Evolutionary conservation across 2,888 invertebrate genomes (phyloP).

Genomic region (Ariolimax columbianus): DNA sequence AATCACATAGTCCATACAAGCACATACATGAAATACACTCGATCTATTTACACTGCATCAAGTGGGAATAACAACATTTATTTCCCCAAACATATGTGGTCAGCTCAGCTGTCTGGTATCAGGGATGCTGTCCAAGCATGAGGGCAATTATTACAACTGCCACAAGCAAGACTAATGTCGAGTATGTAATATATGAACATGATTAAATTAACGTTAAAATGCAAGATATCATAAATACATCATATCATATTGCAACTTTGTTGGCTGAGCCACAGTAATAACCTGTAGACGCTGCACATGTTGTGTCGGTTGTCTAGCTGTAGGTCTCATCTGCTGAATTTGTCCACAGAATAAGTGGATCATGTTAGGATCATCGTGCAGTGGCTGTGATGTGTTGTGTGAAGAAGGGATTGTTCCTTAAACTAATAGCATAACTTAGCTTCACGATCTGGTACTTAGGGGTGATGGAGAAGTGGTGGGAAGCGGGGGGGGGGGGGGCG

Average conservation of each 20-base stretch:
- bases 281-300: too few species aligned
- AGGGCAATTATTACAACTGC: neutral
- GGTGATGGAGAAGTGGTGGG: too few species aligned
- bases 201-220: neutral
- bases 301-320: too few species aligned
- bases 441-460: too few species aligned
- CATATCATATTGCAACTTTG: neutral
- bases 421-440: too few species aligned
- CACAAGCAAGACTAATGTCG: neutral
- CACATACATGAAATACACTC: neutral
- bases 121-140: neutral
- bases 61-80: neutral
- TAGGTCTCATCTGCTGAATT: too few species aligned
- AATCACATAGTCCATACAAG: too few species aligned
- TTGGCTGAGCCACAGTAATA: neutral
- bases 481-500: too few species aligned
- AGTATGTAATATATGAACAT: neutral
- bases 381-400: too few species aligned
- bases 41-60: neutral
- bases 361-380: too few species aligned
- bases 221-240: neutral
- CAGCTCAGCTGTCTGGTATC: neutral
- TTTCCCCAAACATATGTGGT: neutral
- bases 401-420: too few species aligned
- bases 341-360: too few species aligned